Evolutionary conservation across 2,113 vertebrate genomes (phyloP).

Genomic region (Girardinichthys multiradiatus): DNA sequence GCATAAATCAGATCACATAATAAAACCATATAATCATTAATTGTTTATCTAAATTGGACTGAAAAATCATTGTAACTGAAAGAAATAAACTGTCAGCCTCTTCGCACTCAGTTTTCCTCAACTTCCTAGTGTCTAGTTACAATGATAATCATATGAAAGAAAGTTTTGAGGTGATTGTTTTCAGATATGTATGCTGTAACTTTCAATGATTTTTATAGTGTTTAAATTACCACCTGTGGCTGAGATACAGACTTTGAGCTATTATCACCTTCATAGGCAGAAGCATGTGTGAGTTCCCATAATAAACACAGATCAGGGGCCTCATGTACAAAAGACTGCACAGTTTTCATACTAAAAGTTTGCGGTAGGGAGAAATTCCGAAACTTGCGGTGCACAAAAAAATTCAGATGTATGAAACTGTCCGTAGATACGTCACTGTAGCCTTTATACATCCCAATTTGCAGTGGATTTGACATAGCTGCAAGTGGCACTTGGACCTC

Average conservation of each 20-base stretch:
- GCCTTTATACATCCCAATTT: too few species aligned
- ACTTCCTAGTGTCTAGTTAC: not conserved
- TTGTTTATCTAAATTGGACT: too few species aligned
- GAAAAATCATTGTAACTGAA: too few species aligned
- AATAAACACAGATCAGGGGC: conserved; percentile 32
- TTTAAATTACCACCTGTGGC: conserved; percentile 19
- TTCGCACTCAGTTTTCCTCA: not conserved
- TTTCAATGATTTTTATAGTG: conserved; percentile 26
- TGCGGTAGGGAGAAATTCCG: too few species aligned
- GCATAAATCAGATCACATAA: not conserved
- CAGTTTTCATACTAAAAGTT: too few species aligned
- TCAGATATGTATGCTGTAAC: not conserved
- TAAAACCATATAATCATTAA: too few species aligned
- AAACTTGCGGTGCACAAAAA: too few species aligned
- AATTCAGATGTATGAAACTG: too few species aligned
- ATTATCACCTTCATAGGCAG: conserved; percentile 21
- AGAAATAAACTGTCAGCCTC: conserved; percentile 10
- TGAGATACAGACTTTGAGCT: not conserved
- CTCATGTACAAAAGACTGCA: too few species aligned
- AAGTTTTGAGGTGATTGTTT: not conserved
- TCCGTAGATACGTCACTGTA: too few species aligned
- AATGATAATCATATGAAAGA: not conserved
- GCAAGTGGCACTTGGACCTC: too few species aligned
- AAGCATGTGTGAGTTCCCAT: not conserved
- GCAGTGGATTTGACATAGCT: too few species aligned